These are phyloP conservation scores for Uria aalge DNA, from an alignment of 2,113 vertebrate genomes.

Conservation along the genomic window DNA sequence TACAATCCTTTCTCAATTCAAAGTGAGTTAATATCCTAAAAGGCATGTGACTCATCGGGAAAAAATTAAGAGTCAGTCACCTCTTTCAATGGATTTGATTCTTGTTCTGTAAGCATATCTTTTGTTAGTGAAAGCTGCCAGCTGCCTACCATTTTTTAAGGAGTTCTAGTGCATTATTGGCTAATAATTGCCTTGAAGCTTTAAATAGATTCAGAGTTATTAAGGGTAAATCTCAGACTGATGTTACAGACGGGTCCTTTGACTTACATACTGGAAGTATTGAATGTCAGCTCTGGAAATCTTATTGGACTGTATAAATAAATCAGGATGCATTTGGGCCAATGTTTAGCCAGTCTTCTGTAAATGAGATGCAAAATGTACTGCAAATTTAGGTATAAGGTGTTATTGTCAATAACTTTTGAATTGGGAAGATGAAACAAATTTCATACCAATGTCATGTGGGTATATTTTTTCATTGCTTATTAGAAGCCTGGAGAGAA, in stretches of 20 bases:
- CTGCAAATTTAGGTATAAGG: neutral
- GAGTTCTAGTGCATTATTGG: neutral
- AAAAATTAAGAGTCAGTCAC: neutral
- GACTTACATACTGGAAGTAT: neutral
- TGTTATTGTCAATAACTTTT: neutral
- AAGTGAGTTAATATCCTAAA: neutral
- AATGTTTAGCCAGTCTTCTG: neutral
- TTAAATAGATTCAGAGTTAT: neutral
- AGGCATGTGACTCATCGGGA: neutral
- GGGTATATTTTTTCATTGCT: neutral
- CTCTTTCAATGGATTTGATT: neutral
- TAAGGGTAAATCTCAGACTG: neutral
- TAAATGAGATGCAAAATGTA: neutral
- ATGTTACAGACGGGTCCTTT: neutral
- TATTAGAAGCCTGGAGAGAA: neutral
- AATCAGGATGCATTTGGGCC: neutral
- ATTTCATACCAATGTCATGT: neutral
- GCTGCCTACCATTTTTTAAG: neutral
- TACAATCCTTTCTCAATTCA: neutral
- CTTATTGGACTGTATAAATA: neutral
- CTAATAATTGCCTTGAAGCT: neutral
- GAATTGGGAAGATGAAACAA: neutral
- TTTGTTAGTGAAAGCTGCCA: neutral
- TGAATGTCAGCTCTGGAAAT: neutral
- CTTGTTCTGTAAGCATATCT: neutral